Base-by-base conservation (phyloP, 2,888 invertebrate genomes). In the Apamea crenata region DNA sequence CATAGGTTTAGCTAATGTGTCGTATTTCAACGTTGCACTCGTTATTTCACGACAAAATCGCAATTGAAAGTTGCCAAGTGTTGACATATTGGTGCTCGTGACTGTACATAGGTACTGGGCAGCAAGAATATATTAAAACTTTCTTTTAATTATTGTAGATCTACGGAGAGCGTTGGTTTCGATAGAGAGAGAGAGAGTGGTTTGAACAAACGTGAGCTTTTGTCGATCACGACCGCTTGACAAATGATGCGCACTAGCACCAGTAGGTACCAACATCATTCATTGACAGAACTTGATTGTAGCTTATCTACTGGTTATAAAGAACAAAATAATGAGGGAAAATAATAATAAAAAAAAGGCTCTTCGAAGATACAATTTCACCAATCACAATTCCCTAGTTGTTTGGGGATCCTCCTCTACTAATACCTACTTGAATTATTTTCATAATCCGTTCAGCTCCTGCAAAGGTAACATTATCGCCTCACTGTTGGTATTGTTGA, bases 161-260 rank as follows among this genome's bases (percentile, higher is more conserved):
- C 68, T 47, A 63, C 18, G 53, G 16, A n/a, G 6, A 36, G 8
- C 40, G 6, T 40, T 36, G n/a, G 1, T 50, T 74, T 66, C 16
- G n/a, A 47, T n/a, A 66, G 81, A 83, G 67, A 40, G 40, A 40
- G 40, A 75, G 69, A 74, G 61, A 78, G 75, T 44, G 68, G 61
- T 65, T 56, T 53, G 14, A n/a, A 77, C 63, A 67, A 81, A 47
- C 85, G 63, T 76, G 65, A 69, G 36, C 44, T 47, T 61, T 63
- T 16, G 40, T 36, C 5, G 66, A 61, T 56, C 73, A 70, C 81
- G 77, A 85, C 14, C 32, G 61, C 6, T 47, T 81, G 70, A 85
- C 81, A 67, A 85, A 81, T 80, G 79, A 74, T 69, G 61, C 29
- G 44, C 50, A 32, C 7, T 18, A 44, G 44, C 10, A 47, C 3